phyloP scores from a whole-genome alignment of 2,113 vertebrate genomes.

The Gallinago paraguaiae region DNA sequence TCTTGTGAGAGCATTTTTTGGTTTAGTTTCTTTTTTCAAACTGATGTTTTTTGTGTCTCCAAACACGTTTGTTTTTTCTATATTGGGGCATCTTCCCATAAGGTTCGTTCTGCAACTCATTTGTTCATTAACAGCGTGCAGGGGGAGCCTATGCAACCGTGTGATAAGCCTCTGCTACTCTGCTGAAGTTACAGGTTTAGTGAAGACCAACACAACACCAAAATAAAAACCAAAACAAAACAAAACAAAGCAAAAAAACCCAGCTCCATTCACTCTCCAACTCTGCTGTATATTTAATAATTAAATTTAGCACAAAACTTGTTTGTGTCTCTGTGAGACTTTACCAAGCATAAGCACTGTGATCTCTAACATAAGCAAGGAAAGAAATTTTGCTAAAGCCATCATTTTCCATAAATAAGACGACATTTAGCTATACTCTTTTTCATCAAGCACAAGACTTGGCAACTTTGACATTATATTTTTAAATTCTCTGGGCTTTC shows the following conservation, averaged over 20 bases:
- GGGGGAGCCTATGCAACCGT: rapidly evolving
- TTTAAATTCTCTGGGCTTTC: not conserved
- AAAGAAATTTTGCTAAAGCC: not conserved
- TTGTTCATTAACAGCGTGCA: not conserved
- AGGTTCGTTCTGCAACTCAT: not conserved
- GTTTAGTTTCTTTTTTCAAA: not conserved
- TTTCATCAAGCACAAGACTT: not conserved
- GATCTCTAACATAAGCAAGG: not conserved
- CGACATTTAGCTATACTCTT: not conserved
- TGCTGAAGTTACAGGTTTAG: not conserved
- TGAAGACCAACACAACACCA: not conserved
- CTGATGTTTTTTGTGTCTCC: not conserved
- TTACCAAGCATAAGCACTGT: not conserved
- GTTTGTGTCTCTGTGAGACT: not conserved
- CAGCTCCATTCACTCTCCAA: not conserved
- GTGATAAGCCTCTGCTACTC: not conserved
- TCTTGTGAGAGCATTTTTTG: not conserved
- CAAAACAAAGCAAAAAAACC: not conserved
- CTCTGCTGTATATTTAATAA: not conserved
- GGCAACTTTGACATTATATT: not conserved
- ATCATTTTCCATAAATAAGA: not conserved
- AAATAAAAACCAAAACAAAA: not conserved
- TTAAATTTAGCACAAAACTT: not conserved
- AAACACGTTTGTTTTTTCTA: not conserved
- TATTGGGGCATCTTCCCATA: not conserved